Percentiles rank a stretch among this genome's conserved stretches.
Evolutionary conservation across 1,140 invertebrate genomes (phyloP).

Genomic region (Augochlora pura): DNA sequence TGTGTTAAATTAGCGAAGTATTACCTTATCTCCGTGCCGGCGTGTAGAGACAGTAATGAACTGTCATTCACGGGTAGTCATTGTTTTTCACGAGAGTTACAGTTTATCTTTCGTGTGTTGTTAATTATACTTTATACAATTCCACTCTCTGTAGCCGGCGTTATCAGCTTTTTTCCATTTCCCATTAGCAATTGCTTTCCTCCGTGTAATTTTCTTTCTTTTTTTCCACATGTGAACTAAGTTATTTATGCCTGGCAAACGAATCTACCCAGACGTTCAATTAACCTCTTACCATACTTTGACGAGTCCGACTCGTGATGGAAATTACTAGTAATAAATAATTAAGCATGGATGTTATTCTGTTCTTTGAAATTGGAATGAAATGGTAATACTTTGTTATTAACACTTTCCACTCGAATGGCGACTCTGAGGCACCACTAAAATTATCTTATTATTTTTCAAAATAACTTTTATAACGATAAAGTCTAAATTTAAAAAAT

Average conservation of each 20-base stretch:
- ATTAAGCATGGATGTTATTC: no score
- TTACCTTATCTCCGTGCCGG: constrained; percentile 43
- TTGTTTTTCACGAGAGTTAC: constrained; percentile 29
- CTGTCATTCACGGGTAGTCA: constrained; percentile 16
- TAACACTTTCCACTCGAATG: no score
- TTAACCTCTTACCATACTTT: no score
- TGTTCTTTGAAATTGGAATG: no score
- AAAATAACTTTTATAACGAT: no score
- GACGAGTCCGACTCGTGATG: no score
- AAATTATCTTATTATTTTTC: no score
- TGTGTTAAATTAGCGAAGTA: constrained; percentile 46
- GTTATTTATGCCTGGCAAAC: not conserved
- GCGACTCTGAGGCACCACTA: no score
- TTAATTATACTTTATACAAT: constrained; percentile 52
- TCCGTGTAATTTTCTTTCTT: no score
- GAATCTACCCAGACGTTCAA: not conserved
- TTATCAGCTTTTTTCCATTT: constrained; percentile 1
- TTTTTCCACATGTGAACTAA: not conserved
- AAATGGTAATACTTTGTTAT: no score
- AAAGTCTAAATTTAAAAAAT: no score
- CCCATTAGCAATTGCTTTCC: not conserved
- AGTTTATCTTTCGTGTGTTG: constrained; percentile 41
- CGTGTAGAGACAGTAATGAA: constrained; percentile 8
- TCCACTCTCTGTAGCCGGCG: not conserved
- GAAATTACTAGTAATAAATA: no score